A percentile compares a stretch with the other conserved stretches of the same genome.
Evolutionary conservation across 2,113 vertebrate genomes (phyloP).

Genomic region (Thalassarche chlororhynchos): DNA sequence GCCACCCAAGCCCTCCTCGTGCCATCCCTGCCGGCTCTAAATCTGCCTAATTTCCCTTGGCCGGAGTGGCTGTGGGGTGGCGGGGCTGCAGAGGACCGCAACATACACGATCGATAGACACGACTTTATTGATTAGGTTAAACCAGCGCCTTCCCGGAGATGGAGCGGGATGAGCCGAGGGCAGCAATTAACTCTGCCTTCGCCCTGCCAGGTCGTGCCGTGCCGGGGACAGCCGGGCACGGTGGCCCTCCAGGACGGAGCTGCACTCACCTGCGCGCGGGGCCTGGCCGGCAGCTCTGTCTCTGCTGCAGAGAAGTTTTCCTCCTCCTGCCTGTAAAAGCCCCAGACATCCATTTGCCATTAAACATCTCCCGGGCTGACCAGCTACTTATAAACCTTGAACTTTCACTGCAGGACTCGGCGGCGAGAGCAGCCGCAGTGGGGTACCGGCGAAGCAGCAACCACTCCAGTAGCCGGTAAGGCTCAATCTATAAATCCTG

Average conservation of each 20-base stretch:
- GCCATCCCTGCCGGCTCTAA: background rate
- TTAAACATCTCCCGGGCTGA: background rate
- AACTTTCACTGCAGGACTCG: conserved; percentile 9
- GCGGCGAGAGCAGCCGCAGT: background rate
- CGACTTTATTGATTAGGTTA: conserved; percentile 28
- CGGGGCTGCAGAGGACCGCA: conserved; percentile 6
- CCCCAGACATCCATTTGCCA: conserved; percentile 32
- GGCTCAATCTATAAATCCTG: conserved; percentile 69
- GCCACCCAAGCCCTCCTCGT: background rate
- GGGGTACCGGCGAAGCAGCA: background rate
- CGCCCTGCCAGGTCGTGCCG: background rate
- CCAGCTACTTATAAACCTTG: conserved; percentile 65
- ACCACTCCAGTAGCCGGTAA: background rate
- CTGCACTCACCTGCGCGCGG: background rate
- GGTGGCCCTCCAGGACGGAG: background rate
- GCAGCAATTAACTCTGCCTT: background rate
- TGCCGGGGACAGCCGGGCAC: background rate
- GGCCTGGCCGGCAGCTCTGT: background rate
- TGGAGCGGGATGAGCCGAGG: background rate
- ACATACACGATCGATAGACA: conserved; percentile 5
- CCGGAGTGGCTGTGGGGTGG: background rate
- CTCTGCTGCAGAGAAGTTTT: background rate
- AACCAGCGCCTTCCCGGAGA: background rate
- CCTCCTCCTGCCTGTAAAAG: background rate
- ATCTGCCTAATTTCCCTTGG: background rate